Base-by-base conservation (phyloP, 2,888 invertebrate species). In the Icerya purchasi region DNA sequence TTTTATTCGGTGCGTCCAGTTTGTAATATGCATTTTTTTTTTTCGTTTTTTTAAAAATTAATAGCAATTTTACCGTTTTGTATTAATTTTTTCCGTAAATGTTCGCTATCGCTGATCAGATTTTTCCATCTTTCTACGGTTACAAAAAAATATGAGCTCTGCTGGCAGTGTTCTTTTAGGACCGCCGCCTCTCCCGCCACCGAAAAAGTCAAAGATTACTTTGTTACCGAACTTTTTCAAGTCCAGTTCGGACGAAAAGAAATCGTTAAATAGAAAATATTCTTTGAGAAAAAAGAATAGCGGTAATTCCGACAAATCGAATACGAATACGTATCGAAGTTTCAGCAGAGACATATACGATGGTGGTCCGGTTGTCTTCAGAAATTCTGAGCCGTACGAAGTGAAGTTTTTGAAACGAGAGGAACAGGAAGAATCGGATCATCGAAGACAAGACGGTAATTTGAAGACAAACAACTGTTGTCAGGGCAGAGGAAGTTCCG, bases 171-270 rank as follows among this genome's bases (percentile, higher is more conserved):
- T 55, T 2, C 55, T 54, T 54, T 23, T 59, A 36, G 60, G 61
- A 1, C 63, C 61, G 54, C 63, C 63, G 2, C 63, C 63, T 1
- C 53, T 63, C 20, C 63, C 63, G 25, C 63, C 63, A 22, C 60
- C 58, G 22, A 63, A 63, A 50, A 56, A 50, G 19, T 25, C 61
- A 14, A 55, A 50, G 19, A 59, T 54, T 2, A 10, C 53, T 52
- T 20, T 51, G 1, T 53, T 60, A n/a, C 19, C 57, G 56, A 52
- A 55, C 55, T 36, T 57, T n/a, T n/a, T 57, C n/a, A 56, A 49
- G 25, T 21, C 25, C 25, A 20, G 22, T 25, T 24, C 22, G 18
- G 52, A 54, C 20, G 25, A 50, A 2, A 36, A 61, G 10, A 36
- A 51, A 24, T 57, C 59, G 14, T 57, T 61, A 36, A 57, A 59